Evolutionary conservation across 2,888 invertebrate genomes (phyloP), one percentile per base, ranked within the genome.

Genomic region (Venusia cambrica): DNA sequence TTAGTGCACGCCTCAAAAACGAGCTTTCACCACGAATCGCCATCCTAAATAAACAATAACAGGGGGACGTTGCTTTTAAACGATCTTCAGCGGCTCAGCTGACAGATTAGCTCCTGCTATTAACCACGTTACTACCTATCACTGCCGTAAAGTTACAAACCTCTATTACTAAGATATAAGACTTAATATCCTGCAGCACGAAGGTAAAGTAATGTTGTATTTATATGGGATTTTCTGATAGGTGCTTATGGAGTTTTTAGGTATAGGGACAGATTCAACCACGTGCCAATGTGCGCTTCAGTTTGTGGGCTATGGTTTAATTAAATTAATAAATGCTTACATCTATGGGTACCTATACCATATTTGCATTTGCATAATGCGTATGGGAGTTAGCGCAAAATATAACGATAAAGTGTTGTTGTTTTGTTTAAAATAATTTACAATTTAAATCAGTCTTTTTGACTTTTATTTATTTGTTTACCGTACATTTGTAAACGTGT

Each of bases 11-110:
- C 80, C 73, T 83, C 84, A 77, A 77, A 84, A 80, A 78, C 73
- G 66, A 62, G 73, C 72, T 78, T 78, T 71, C 64, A 72, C 80
- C 72, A 66, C 77, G 72, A 78, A 77, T 77, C 68, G 73, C 71
- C 73, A 73, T 81, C 85, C 85, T 85, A 87, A 85, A 85, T 79
- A 87, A 85, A 87, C 85, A 87, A 85, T 84, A 83, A 81, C 76
- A 78, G 65, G 45, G 69, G 77, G 79, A 76, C 75, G 67, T 62
- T 65, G 81, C 84, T 84, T 84, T 84, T 78, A 81, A 81, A 79
- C 79, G 81, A 79, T 81, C 79, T 83, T 73, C 67, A 71, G 66
- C 62, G 73, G 73, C 78, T 84, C 81, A 81, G 81, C 84, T 84
- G 79, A 77, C 79, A 83, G 85, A 87, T 87, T 85, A 87, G 78